Evolutionary conservation across 1,140 invertebrate genomes (phyloP).

Genomic region (Drosophila nannoptera): DNA sequence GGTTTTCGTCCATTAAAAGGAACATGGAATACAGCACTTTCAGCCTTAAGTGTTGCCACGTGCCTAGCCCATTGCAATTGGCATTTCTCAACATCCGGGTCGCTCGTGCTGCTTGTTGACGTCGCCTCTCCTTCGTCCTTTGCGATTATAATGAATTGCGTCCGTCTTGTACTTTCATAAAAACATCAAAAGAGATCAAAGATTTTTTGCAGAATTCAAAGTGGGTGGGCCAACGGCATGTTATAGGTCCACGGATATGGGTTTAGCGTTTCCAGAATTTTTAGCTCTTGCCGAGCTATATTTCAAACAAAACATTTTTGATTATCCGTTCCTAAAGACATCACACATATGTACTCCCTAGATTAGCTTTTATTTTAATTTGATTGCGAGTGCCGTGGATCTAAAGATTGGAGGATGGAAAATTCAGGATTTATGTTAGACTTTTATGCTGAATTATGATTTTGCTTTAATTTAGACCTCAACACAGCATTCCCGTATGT

Average conservation of each 20-base stretch:
- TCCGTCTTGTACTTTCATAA: slow-evolving; percentile 24
- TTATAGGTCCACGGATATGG: too few relatives aligned
- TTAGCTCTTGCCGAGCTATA: too few relatives aligned
- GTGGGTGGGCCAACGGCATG: too few relatives aligned
- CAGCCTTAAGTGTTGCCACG: slow-evolving; percentile 35
- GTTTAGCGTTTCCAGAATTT: too few relatives aligned
- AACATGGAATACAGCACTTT: slow-evolving; percentile 34
- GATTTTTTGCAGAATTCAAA: neutral
- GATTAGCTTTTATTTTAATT: too few relatives aligned
- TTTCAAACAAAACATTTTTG: too few relatives aligned
- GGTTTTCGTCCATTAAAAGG: slow-evolving; percentile 16
- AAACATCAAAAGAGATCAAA: slow-evolving; percentile 41
- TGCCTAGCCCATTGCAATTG: slow-evolving; percentile 21
- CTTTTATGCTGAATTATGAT: slow-evolving; percentile 3
- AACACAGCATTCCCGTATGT: neutral
- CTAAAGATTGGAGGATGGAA: too few relatives aligned
- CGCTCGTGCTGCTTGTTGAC: slow-evolving; percentile 9
- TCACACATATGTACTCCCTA: too few relatives aligned
- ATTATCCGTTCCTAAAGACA: too few relatives aligned
- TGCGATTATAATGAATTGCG: slow-evolving; percentile 15
- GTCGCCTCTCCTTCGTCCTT: neutral
- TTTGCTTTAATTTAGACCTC: slow-evolving; percentile 5
- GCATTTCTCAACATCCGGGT: slow-evolving; percentile 14
- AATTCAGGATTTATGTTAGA: neutral
- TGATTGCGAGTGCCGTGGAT: too few relatives aligned